Base-by-base conservation (phyloP, 2,113 vertebrate species). In the Orientallactaga bullata region DNA sequence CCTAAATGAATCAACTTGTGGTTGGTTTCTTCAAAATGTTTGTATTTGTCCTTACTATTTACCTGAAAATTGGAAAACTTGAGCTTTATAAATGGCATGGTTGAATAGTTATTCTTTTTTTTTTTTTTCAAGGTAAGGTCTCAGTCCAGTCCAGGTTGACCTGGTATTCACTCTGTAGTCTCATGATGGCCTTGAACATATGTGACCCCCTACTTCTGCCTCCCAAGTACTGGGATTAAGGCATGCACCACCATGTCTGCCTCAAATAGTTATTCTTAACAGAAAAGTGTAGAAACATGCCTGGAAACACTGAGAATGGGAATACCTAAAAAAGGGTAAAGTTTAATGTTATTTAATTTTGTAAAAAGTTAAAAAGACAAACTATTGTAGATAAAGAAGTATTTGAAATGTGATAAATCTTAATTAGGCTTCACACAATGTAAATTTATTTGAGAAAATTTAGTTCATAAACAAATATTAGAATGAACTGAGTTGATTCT, bases 181-280 rank as follows among this genome's bases (percentile, higher is more conserved):
- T n/a, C n/a, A n/a, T n/a, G n/a, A n/a, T n/a, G n/a, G n/a, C n/a
- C n/a, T n/a, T n/a, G n/a, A n/a, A n/a, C n/a, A n/a, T n/a, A n/a
- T n/a, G n/a, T n/a, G n/a, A n/a, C n/a, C n/a, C n/a, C n/a, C n/a
- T n/a, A n/a, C n/a, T n/a, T n/a, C n/a, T n/a, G n/a, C n/a, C n/a
- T n/a, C n/a, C n/a, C n/a, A n/a, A n/a, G n/a, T n/a, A n/a, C n/a
- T n/a, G n/a, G n/a, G n/a, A n/a, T n/a, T n/a, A n/a, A n/a, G n/a
- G n/a, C n/a, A n/a, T n/a, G n/a, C n/a, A n/a, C n/a, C n/a, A n/a
- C n/a, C n/a, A n/a, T n/a, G n/a, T n/a, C n/a, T 11, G n/a, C n/a
- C n/a, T n/a, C n/a, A n/a, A n/a, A n/a, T n/a, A 88, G 16, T 76
- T 81, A 88, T 88, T 71, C 8, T 90, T 47, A 85, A 63, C 60